Evolutionary conservation across 1,140 invertebrate genomes (phyloP), one percentile per base, ranked within the genome.

Genomic region (Platyscapa corneri): DNA sequence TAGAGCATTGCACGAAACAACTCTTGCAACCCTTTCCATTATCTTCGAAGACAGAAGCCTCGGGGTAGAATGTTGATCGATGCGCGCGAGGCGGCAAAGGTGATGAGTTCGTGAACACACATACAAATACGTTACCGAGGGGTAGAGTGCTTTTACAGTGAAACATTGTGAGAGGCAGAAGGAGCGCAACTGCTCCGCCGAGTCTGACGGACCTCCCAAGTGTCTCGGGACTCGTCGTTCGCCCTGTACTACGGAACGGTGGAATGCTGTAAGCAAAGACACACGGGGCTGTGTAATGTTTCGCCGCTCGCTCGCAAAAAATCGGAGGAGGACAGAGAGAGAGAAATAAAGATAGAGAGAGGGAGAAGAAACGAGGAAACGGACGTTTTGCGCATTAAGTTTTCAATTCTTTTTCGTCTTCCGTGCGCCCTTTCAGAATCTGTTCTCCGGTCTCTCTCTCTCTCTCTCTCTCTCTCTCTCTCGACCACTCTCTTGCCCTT

Each of bases 201-300:
- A 20, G 60, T 30, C 27, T 32, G 65, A 10, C 46, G 56, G 79
- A 81, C 65, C 79, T 81, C 65, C 79, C 79, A 81, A 70, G 65
- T 30, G 79, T 46, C n/a, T 34, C 23, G 42, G 67, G 56, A 64
- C 39, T 30, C 46, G 42, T 46, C 39, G 27, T 16, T 37, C n/a
- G 5, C 27, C 18, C 39, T 23, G 1, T 6, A 16, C 64, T 42
- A 42, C 14, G 20, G 37, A 2, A 42, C 14, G 20, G 37, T 27
- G 64, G 65, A 46, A 72, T 32, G 32, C 67, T 30, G 80, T 8
- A 60, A 0, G 42, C 67, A 67, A 34, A 49, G 27, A 79, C 34
- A 18, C 56, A 46, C 32, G 30, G 76, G 30, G 7, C 46, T 53
- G 30, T 18, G 23, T 79, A 64, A 37, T 70, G 67, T 37, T 70